Conservation (phyloP, 2,888 invertebrate species). For the Itoplectis maculator region DNA sequence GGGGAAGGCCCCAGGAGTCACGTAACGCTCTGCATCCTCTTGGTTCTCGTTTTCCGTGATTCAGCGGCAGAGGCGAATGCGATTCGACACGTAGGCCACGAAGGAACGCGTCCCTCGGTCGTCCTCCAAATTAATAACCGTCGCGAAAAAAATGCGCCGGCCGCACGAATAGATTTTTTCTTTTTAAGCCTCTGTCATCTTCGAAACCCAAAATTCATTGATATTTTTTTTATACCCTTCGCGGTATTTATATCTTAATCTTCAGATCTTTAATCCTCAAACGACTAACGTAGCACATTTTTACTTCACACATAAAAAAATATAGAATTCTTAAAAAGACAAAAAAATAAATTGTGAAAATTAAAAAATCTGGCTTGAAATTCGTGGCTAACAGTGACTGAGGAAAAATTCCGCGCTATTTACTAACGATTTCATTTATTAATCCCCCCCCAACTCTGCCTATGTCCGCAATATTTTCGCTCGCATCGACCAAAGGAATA, state of each 20-base stretch:
- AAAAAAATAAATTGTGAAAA: no score
- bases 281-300: no score
- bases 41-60: background rate
- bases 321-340: no score
- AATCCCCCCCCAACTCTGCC: background rate
- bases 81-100: background rate
- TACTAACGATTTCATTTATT: background rate
- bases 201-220: background rate
- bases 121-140: background rate
- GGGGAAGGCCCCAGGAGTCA: conserved; percentile 9
- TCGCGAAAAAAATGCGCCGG: background rate
- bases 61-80: background rate
- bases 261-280: no score
- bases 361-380: no score
- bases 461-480: background rate
- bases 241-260: no score
- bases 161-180: background rate
- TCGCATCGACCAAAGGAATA: background rate
- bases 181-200: background rate
- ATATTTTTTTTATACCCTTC: background rate
- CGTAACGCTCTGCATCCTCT: background rate
- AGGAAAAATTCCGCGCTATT: background rate
- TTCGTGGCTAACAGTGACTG: background rate
- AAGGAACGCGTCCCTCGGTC: background rate
- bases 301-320: no score